These are phyloP conservation scores for Brotula barbata DNA, from an alignment of 2,797 vertebrate species.

Conservation along the genomic window DNA sequence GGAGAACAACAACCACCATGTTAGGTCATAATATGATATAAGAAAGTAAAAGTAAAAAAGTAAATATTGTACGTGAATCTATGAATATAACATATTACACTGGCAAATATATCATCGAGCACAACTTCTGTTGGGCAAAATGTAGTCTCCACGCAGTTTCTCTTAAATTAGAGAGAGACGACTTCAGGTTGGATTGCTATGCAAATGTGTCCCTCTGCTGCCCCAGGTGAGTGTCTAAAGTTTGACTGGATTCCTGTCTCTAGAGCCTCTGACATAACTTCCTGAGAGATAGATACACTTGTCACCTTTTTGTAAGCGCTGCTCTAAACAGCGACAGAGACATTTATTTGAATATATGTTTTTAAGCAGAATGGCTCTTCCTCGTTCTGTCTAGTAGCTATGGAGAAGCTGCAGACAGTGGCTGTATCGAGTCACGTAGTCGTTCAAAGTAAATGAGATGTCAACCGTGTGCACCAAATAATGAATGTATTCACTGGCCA, in stretches of 20 bases:
- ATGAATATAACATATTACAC: too few species aligned
- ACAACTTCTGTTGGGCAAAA: too few species aligned
- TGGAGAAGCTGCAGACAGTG: too few species aligned
- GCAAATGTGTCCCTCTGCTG: conserved; percentile 15
- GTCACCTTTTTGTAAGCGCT: too few species aligned
- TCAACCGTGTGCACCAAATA: conserved; percentile 23
- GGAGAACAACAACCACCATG: conserved; percentile 34
- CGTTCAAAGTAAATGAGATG: too few species aligned
- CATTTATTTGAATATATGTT: conserved; percentile 3
- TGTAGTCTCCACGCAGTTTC: conserved; percentile 22
- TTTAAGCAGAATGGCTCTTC: too few species aligned
- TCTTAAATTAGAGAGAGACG: too few species aligned
- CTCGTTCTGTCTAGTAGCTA: too few species aligned
- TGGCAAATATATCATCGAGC: too few species aligned
- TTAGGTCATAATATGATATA: neutral
- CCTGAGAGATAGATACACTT: too few species aligned
- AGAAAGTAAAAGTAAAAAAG: conserved; percentile 4
- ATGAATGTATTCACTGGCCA: conserved; percentile 26
- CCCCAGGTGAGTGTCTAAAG: conserved; percentile 27
- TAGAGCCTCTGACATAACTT: conserved; percentile 42
- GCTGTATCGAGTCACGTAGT: too few species aligned
- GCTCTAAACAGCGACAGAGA: conserved; percentile 41
- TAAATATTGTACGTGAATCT: conserved; percentile 11
- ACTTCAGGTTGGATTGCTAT: conserved; percentile 5
- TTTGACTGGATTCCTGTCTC: conserved; percentile 36